A percentile compares a stretch with the other conserved stretches of the same genome.
Conservation (phyloP, 2,113 vertebrate genomes). For the Ifrita kowaldi region DNA sequence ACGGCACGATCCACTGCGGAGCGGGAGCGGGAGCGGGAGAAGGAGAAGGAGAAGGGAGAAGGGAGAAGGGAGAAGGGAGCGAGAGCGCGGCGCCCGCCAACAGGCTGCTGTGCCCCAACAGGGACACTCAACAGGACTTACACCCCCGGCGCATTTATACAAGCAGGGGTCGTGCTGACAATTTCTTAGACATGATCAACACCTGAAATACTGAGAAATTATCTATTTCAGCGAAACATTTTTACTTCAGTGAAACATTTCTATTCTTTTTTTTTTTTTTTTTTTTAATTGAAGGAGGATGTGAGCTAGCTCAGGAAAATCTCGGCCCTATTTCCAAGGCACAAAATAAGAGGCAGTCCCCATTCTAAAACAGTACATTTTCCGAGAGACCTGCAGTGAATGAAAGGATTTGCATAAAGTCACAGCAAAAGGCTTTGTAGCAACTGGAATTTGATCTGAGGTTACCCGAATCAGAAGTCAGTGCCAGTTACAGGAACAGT, state of each 20-base stretch:
- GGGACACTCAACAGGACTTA: no score
- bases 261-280: no score
- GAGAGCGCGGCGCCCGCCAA: neutral
- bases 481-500: neutral
- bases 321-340: neutral
- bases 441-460: neutral
- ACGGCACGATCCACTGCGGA: conserved; percentile 50
- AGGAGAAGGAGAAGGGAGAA: neutral
- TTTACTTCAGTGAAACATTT: neutral
- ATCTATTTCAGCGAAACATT: neutral
- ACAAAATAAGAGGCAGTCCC: neutral
- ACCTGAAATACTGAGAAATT: neutral
- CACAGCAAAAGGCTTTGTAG: neutral
- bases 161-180: fast-evolving
- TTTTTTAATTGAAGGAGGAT: neutral
- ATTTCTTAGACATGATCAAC: neutral
- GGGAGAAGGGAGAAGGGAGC: neutral
- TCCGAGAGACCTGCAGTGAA: neutral
- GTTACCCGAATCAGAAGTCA: neutral
- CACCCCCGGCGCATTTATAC: fast-evolving
- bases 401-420: neutral
- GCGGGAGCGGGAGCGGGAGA: neutral
- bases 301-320: neutral
- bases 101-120: neutral
- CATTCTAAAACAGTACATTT: neutral